Base-by-base conservation (phyloP, 2,888 invertebrate genomes). In the Adelognathus sp. region DNA sequence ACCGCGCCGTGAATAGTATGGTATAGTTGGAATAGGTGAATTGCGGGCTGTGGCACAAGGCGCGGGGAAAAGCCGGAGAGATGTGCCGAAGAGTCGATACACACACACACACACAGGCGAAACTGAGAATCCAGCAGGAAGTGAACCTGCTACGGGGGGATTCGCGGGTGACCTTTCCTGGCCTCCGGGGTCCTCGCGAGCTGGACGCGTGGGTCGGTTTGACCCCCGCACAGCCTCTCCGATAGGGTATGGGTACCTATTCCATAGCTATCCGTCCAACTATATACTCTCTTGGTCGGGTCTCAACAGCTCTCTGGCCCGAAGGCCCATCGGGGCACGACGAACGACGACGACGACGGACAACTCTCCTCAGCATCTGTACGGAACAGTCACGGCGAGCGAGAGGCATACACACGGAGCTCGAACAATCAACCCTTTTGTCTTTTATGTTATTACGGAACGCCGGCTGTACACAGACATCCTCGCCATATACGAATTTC, bases 341-440 rank as follows among this genome's bases (percentile, higher is more conserved):
- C 50, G 50, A 69, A 61, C 50, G 33, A 70, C 18, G 29, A 24
- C 61, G 36, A 31, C 50, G n/a, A 24, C 36, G 36, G 36, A 36
- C 11, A n/a, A 9, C 36, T 50, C 50, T 50, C 50, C 1, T n/a
- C 14, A 41, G 39, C 6, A 4, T 24, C 9, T 6, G 11, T 3
- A 27, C 33, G 31, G 76, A 75, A 36, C 18, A 41, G 41, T 24
- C 27, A 39, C 31, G 29, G 9, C 27, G 44, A 60, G 50, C n/a
- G n/a, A 61, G 60, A 39, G n/a, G 18, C 14, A 24, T 29, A 52
- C 24, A 41, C 4, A 44, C 14, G 29, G 27, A 14, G 14, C 27
- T 41, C 75, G 83, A 85, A 85, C 84, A 84, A 86, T 86, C 85
- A 84, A 54, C 75, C 80, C 82, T 82, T 83, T 85, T 82, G 83